These are phyloP conservation scores for Oryzaephilus surinamensis DNA, from an alignment of 1,140 invertebrate genomes.

Conservation along the genomic window DNA sequence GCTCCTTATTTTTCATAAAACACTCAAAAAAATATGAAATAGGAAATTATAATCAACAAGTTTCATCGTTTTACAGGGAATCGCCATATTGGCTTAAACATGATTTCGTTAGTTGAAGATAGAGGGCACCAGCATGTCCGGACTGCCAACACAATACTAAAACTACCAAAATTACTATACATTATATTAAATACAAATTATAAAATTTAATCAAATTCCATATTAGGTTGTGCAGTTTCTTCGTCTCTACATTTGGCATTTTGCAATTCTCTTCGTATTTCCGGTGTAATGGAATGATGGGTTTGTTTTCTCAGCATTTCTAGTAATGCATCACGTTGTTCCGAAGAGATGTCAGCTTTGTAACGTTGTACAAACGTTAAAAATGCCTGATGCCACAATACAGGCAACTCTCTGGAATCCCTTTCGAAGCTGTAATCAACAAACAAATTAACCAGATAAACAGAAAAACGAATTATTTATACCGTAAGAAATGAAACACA, in stretches of 20 bases:
- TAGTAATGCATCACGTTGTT: slow-evolving; percentile 81
- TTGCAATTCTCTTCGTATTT: slow-evolving; percentile 76
- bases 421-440: slow-evolving; percentile 72
- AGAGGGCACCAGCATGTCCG: too few species aligned
- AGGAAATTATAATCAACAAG: too few species aligned
- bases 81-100: too few species aligned
- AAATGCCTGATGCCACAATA: slow-evolving; percentile 94
- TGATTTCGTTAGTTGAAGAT: too few species aligned
- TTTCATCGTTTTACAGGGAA: too few species aligned
- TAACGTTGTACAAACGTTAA: slow-evolving; percentile 93
- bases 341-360: slow-evolving; percentile 86
- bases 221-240: slow-evolving; percentile 39
- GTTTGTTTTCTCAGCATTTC: slow-evolving; percentile 63
- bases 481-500: slow-evolving; percentile 92
- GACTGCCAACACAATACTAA: too few species aligned
- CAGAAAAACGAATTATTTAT: slow-evolving; percentile 40
- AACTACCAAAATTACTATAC: too few species aligned
- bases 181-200: not conserved
- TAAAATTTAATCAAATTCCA: slow-evolving; percentile 24
- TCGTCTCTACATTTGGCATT: slow-evolving; percentile 72
- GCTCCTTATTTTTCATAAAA: too few species aligned
- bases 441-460: slow-evolving; percentile 8
- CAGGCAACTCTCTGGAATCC: slow-evolving; percentile 76
- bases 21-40: too few species aligned
- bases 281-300: slow-evolving; percentile 73